Conservation (phyloP, 1,140 invertebrate species). For the Musca vetustissima region DNA sequence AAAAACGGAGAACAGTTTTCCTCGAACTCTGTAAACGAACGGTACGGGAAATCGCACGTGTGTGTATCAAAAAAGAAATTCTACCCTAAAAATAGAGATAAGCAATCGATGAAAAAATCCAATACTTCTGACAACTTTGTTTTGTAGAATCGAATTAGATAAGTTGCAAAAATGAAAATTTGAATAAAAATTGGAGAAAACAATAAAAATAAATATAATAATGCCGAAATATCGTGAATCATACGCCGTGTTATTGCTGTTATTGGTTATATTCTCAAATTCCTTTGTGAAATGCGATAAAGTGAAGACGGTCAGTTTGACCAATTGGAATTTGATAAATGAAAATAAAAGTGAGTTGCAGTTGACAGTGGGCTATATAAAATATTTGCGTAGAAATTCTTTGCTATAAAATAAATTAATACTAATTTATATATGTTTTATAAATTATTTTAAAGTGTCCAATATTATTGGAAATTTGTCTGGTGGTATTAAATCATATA, state of each 20-base stretch:
- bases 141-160: no score
- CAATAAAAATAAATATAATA: not conserved
- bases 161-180: not conserved
- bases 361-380: no score
- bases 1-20: not conserved
- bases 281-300: not conserved
- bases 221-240: not conserved
- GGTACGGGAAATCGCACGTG: not conserved
- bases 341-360: slow-evolving; percentile 57
- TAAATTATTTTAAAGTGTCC: no score
- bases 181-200: not conserved
- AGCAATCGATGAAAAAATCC: not conserved
- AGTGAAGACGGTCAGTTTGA: slow-evolving; percentile 38
- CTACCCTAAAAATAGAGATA: no score
- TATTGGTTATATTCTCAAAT: not conserved
- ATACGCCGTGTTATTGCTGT: no score
- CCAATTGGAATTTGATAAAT: slow-evolving; percentile 54
- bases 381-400: no score
- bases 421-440: not conserved
- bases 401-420: not conserved
- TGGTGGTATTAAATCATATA: no score
- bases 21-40: slow-evolving; percentile 11
- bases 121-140: no score
- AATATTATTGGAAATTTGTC: no score
- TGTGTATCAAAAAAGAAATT: not conserved